These are phyloP conservation scores for Linyphia triangularis DNA, from an alignment of 2,888 invertebrate genomes.

Conservation along the genomic window DNA sequence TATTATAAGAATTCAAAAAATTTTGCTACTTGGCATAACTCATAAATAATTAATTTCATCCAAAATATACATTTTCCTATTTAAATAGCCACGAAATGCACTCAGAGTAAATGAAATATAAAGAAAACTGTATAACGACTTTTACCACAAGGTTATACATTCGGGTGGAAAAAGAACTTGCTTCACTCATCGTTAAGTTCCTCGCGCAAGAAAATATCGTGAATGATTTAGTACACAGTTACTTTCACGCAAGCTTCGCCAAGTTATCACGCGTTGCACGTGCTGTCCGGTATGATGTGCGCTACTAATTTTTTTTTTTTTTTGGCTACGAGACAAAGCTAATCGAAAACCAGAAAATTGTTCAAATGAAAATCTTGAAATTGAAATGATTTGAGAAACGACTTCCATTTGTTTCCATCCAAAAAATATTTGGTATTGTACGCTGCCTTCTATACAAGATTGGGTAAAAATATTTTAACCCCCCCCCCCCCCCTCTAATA, in stretches of 20 bases:
- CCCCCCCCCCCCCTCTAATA: too few relatives aligned
- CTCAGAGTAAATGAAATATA: too few relatives aligned
- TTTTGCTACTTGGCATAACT: too few relatives aligned
- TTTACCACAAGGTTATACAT: slow-evolving; percentile 3
- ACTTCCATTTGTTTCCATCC: too few relatives aligned
- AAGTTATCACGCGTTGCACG: slow-evolving; percentile 26
- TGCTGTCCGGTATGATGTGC: background rate
- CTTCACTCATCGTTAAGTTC: background rate
- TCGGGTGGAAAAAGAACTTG: background rate
- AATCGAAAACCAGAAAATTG: slow-evolving; percentile 18
- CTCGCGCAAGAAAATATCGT: background rate
- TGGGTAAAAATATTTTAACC: too few relatives aligned
- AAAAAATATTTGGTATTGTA: too few relatives aligned
- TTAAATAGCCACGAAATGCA: too few relatives aligned
- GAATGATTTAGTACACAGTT: slow-evolving; percentile 43
- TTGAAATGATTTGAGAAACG: too few relatives aligned
- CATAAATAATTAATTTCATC: slow-evolving; percentile 2
- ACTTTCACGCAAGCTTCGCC: slow-evolving; percentile 16
- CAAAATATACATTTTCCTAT: background rate
- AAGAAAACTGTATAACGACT: slow-evolving; percentile 30
- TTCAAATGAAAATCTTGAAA: too few relatives aligned
- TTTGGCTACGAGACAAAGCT: background rate
- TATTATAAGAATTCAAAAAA: too few relatives aligned
- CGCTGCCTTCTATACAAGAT: too few relatives aligned
- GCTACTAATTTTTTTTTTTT: too few relatives aligned